Evolutionary conservation across 2,797 vertebrate genomes (phyloP).

Genomic region (Paramormyrops hopkinsi): DNA sequence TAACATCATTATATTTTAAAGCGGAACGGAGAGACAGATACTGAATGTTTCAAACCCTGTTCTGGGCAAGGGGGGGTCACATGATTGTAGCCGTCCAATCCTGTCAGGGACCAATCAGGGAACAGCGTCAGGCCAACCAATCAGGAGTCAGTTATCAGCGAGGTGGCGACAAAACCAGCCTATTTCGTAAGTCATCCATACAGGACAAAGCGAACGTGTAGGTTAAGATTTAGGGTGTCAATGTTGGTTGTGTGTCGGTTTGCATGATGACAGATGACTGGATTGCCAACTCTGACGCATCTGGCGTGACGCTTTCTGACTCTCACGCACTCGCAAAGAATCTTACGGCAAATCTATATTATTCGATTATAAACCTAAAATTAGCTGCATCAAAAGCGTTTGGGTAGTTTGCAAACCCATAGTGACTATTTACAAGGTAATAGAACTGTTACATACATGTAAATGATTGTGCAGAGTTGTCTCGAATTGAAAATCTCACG

Average conservation of each 20-base stretch:
- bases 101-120: not conserved
- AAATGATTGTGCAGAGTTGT: not conserved
- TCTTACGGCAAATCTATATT: not conserved
- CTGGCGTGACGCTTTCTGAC: not conserved
- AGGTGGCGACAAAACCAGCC: not conserved
- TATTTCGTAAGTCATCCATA: not conserved
- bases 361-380: not conserved
- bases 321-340: not conserved
- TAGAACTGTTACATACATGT: not conserved
- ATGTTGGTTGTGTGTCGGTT: not conserved
- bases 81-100: conserved; percentile 1
- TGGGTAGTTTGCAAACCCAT: not conserved
- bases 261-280: not conserved
- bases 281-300: not conserved
- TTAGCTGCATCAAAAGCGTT: not conserved
- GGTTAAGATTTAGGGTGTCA: not conserved
- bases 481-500: no score
- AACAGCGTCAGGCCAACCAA: not conserved
- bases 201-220: not conserved
- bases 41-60: not conserved
- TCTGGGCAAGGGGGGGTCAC: not conserved
- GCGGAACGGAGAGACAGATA: not conserved
- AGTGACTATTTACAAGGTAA: not conserved
- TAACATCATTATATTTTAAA: not conserved
- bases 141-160: not conserved